Conservation (phyloP, 2,113 vertebrate genomes). For the Tupaia chinensis region DNA sequence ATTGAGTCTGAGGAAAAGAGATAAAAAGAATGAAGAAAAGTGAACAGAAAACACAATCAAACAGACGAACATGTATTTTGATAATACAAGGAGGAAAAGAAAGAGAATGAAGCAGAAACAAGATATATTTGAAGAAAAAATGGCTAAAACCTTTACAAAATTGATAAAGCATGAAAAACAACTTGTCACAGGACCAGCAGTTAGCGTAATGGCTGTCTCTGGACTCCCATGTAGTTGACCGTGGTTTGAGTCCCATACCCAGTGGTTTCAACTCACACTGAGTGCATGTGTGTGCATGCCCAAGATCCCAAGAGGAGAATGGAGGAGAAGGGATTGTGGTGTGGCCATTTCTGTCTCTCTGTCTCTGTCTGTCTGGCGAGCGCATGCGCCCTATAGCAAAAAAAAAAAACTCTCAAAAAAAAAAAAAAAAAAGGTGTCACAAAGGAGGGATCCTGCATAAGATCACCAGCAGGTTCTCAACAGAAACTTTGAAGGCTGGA, state of each 20-base stretch:
- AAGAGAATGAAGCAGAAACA: not conserved
- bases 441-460: not conserved
- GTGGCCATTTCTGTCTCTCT: too few relatives aligned
- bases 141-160: not conserved
- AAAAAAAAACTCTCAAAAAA: not conserved
- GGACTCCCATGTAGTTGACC: too few relatives aligned
- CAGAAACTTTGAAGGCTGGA: not conserved
- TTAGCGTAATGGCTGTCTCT: too few relatives aligned
- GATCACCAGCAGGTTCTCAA: not conserved
- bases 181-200: too few relatives aligned
- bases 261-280: too few relatives aligned
- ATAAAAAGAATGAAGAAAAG: not conserved
- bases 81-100: not conserved
- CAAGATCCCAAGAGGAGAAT: too few relatives aligned
- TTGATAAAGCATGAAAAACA: not conserved
- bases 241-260: too few relatives aligned
- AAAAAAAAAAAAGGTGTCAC: not conserved
- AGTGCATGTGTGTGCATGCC: too few relatives aligned
- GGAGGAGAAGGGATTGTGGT: too few relatives aligned
- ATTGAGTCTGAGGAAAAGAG: not conserved
- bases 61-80: not conserved
- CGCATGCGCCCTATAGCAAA: too few relatives aligned
- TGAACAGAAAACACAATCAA: not conserved
- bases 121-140: not conserved
- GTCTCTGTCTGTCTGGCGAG: too few relatives aligned